phyloP scores from a whole-genome alignment of 2,797 vertebrate genomes.

The Gambusia yucatana region DNA sequence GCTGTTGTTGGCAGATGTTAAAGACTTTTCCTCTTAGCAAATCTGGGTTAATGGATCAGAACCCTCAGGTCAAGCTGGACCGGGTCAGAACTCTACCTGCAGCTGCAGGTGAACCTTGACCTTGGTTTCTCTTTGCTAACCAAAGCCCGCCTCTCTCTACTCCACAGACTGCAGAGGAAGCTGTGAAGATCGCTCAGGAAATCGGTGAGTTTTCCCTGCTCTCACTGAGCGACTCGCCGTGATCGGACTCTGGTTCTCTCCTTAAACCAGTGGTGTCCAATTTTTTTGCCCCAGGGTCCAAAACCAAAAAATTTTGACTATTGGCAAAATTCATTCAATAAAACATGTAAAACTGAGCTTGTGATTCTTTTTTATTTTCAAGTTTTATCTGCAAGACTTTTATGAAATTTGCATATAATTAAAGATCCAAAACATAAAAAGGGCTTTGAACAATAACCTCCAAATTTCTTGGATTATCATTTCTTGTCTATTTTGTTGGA shows the following conservation, averaged over 20 bases:
- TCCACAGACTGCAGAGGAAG: conserved; percentile 92
- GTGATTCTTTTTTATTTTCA: too few species aligned
- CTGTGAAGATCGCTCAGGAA: conserved; percentile 93
- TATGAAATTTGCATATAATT: too few species aligned
- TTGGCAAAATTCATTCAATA: too few species aligned
- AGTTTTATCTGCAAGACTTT: too few species aligned
- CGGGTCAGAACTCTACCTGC: background rate
- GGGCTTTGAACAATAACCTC: too few species aligned
- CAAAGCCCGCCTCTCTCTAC: conserved; percentile 58
- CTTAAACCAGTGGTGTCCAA: background rate
- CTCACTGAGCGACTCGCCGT: background rate
- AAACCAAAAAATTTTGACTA: too few species aligned
- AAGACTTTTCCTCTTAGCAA: background rate
- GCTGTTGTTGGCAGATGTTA: background rate
- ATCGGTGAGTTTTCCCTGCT: conserved; percentile 85
- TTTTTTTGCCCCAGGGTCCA: too few species aligned
- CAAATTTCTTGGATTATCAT: too few species aligned
- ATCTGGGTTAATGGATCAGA: background rate
- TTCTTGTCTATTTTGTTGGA: too few species aligned
- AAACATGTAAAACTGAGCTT: too few species aligned
- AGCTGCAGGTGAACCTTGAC: background rate
- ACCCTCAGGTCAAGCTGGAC: background rate
- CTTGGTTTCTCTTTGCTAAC: background rate
- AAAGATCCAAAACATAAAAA: too few species aligned
- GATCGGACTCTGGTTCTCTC: background rate